These are phyloP conservation scores for Trachops cirrhosus DNA, from an alignment of 2,797 vertebrate species.

Conservation along the genomic window DNA sequence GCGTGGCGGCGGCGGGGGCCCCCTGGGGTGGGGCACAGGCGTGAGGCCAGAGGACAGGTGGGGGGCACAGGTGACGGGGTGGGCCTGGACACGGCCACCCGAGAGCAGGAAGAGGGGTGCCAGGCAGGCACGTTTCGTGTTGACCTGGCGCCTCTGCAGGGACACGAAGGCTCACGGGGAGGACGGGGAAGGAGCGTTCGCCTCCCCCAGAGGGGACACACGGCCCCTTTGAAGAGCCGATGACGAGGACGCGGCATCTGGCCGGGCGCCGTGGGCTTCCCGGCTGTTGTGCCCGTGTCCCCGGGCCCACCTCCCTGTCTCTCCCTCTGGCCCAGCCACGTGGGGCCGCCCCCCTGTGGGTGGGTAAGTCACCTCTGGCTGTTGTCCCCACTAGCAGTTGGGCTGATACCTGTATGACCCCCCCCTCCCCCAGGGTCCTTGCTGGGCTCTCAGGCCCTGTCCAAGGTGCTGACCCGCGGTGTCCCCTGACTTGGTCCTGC, in stretches of 20 bases:
- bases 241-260: neutral
- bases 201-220: constrained; percentile 22
- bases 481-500: accelerated
- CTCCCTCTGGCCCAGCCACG: neutral
- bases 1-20: constrained; percentile 87
- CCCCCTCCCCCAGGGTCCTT: accelerated
- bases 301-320: neutral
- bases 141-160: neutral
- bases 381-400: too few species aligned
- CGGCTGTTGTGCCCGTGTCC: accelerated
- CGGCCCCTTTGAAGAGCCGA: neutral
- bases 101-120: neutral
- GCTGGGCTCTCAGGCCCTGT: neutral
- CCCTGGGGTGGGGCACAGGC: constrained; percentile 69
- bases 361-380: neutral
- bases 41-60: neutral
- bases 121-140: neutral
- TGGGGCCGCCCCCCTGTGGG: too few species aligned
- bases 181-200: neutral
- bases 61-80: neutral
- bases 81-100: neutral
- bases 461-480: accelerated
- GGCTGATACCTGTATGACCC: accelerated
- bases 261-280: accelerated
- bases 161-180: neutral